Evolutionary conservation across 64 coral and sea anemone genomes (phyloP).

Genomic region (Porites australiensis): DNA sequence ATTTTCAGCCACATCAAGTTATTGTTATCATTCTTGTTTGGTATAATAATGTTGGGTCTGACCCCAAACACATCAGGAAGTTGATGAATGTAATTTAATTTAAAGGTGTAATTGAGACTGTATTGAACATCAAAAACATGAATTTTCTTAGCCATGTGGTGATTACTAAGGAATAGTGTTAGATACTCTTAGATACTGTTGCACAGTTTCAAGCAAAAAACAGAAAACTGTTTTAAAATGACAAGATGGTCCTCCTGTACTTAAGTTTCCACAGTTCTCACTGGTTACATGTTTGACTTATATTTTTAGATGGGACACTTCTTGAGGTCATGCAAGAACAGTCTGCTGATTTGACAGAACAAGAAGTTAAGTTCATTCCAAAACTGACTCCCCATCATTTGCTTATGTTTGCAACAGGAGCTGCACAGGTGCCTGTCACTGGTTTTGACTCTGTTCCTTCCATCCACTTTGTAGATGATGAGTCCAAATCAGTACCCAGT

Average conservation of each 20-base stretch:
- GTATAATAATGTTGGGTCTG: too few species aligned
- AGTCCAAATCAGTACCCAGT: conserved; percentile 34
- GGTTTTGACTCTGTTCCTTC: conserved; percentile 36
- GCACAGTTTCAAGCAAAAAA: not conserved
- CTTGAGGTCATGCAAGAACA: not conserved
- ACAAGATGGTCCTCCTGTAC: too few species aligned
- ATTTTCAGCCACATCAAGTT: too few species aligned
- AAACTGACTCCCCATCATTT: conserved; percentile 10
- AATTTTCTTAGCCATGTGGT: too few species aligned
- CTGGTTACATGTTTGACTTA: not conserved
- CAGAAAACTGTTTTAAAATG: too few species aligned
- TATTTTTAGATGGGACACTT: not conserved
- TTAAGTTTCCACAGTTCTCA: too few species aligned
- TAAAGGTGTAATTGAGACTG: too few species aligned
- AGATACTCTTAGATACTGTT: not conserved
- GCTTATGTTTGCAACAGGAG: conserved; percentile 5
- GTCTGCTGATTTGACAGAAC: not conserved
- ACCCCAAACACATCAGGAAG: too few species aligned
- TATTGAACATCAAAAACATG: too few species aligned
- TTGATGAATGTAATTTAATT: too few species aligned
- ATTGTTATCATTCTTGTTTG: too few species aligned
- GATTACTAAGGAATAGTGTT: not conserved
- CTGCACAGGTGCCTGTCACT: not conserved
- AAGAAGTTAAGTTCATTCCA: conserved; percentile 26
- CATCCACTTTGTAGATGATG: conserved; percentile 35